phyloP scores from a whole-genome alignment of 92 coral and sea anemone genomes.

The Isaurus tuberculatus region DNA sequence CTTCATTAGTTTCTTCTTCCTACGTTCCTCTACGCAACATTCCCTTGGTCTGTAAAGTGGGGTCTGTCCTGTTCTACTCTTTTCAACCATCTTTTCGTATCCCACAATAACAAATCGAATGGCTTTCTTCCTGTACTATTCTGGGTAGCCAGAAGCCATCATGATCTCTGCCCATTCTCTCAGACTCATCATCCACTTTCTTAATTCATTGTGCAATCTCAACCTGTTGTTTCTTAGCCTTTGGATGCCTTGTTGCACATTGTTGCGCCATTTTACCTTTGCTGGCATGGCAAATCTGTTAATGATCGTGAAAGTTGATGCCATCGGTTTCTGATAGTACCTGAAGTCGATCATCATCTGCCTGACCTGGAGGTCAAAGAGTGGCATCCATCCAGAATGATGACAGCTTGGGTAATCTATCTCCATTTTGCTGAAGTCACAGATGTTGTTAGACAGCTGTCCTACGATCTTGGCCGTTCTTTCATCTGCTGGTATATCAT shows the following conservation, averaged over 20 bases:
- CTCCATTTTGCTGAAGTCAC: slow-evolving; percentile 4
- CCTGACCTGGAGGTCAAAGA: background rate
- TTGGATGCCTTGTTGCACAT: slow-evolving; percentile 12
- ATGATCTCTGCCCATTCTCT: slow-evolving; percentile 3
- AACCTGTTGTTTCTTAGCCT: slow-evolving; percentile 18
- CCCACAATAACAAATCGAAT: background rate
- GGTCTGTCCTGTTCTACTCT: background rate
- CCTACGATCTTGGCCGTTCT: slow-evolving; percentile 11
- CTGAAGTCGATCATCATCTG: background rate
- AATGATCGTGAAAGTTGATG: background rate
- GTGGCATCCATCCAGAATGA: slow-evolving; percentile 1
- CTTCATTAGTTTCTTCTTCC: background rate
- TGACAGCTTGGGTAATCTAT: background rate
- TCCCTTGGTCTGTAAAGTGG: slow-evolving; percentile 5
- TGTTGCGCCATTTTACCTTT: slow-evolving; percentile 17
- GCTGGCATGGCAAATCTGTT: slow-evolving; percentile 31
- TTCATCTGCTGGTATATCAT: slow-evolving; percentile 8
- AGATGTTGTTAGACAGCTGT: slow-evolving; percentile 11
- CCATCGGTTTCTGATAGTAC: slow-evolving; percentile 1
- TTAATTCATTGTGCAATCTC: background rate
- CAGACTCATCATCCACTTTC: background rate
- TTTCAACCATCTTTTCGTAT: background rate
- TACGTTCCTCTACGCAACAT: background rate
- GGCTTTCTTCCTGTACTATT: background rate
- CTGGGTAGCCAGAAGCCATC: slow-evolving; percentile 28